phyloP scores from a whole-genome alignment of 2,888 invertebrate genomes.

The Asteroscopus sphinx region DNA sequence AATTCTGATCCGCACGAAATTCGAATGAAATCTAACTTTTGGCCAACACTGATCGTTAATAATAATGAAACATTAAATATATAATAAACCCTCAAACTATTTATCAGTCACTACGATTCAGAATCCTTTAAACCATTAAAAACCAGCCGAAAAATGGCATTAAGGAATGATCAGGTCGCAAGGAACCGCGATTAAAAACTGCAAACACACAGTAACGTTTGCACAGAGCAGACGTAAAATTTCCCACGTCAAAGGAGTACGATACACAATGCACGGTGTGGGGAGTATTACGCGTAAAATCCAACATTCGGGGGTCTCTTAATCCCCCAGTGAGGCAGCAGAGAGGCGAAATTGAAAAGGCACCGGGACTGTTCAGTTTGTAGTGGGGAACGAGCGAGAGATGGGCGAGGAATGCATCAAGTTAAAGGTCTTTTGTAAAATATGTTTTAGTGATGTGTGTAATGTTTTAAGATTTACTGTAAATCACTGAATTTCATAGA shows the following conservation, averaged over 20 bases:
- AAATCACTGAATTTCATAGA: not conserved
- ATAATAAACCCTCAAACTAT: too few relatives aligned
- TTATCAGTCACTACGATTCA: too few relatives aligned
- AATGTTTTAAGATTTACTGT: not conserved
- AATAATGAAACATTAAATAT: too few relatives aligned
- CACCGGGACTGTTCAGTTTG: constrained; percentile 62
- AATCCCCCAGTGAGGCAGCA: constrained; percentile 69
- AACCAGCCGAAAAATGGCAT: not conserved
- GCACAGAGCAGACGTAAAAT: constrained; percentile 37
- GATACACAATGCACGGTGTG: constrained; percentile 66
- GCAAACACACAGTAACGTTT: constrained; percentile 40
- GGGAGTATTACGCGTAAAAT: constrained; percentile 72
- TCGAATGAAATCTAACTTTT: too few relatives aligned
- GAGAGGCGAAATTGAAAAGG: constrained; percentile 80
- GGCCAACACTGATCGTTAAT: too few relatives aligned
- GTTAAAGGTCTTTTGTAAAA: constrained; percentile 7
- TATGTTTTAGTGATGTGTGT: not conserved
- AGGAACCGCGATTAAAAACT: constrained; percentile 41
- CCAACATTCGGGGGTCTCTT: constrained; percentile 71
- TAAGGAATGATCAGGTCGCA: constrained; percentile 17
- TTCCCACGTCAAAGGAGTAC: constrained; percentile 57
- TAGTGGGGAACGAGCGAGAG: constrained; percentile 47
- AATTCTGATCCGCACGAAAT: too few relatives aligned
- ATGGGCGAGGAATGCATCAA: constrained; percentile 24
- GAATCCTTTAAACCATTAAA: not conserved